Percentiles rank a stretch among this genome's conserved stretches.
phyloP scores from a whole-genome alignment of 2,888 invertebrate genomes.

The Parnassius apollo region DNA sequence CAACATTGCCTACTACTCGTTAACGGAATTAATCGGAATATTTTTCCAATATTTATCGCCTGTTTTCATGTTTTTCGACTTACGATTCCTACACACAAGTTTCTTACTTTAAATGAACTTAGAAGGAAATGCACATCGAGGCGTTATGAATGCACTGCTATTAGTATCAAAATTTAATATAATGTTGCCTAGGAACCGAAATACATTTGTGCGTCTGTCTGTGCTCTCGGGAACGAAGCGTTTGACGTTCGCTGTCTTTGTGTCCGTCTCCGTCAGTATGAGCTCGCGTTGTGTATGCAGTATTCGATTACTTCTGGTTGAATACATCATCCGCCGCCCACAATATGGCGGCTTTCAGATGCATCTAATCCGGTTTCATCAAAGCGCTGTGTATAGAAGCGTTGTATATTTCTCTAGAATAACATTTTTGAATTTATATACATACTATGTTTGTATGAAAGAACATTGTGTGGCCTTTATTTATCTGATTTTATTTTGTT shows the following conservation, averaged over 20 bases:
- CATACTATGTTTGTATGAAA: too few species aligned
- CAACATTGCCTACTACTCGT: constrained; percentile 20
- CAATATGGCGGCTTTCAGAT: constrained; percentile 22
- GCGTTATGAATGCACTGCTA: constrained; percentile 9
- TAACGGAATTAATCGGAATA: constrained; percentile 22
- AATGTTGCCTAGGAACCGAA: constrained; percentile 14
- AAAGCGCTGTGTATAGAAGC: constrained; percentile 15
- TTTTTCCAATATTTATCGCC: constrained; percentile 2
- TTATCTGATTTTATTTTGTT: too few species aligned
- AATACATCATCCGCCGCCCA: constrained; percentile 22
- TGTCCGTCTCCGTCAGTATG: constrained; percentile 11
- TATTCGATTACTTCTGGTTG: constrained; percentile 27
- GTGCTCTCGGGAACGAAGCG: constrained; percentile 20
- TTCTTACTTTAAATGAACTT: neutral
- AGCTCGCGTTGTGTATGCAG: constrained; percentile 21
- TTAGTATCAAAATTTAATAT: constrained; percentile 22
- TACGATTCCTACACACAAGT: neutral
- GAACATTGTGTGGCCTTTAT: too few species aligned
- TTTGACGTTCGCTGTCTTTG: constrained; percentile 26
- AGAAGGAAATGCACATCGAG: constrained; percentile 13
- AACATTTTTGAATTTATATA: constrained; percentile 5
- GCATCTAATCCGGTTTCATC: constrained; percentile 24
- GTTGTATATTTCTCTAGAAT: constrained; percentile 10
- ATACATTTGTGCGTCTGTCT: constrained; percentile 22
- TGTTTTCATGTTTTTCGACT: constrained; percentile 10